Percentiles rank a stretch among this genome's conserved stretches.
Conservation (phyloP, 2,113 vertebrate genomes). For the Neogale vison region DNA sequence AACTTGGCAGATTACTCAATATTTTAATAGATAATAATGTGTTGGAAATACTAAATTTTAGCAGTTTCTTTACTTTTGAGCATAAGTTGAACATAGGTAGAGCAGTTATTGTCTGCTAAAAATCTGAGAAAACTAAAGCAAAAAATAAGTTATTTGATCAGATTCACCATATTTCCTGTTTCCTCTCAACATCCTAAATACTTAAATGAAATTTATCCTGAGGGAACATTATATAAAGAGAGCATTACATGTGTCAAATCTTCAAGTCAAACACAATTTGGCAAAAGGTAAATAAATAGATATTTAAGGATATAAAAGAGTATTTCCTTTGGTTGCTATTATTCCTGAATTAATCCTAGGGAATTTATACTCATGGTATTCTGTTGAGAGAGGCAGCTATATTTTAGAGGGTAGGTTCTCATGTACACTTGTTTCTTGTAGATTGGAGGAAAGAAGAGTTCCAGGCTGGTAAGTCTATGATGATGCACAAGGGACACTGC, state of each 20-base stretch:
- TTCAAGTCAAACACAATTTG: not conserved
- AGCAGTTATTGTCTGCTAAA: not conserved
- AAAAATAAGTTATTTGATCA: not conserved
- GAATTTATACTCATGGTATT: not conserved
- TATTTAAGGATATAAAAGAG: not conserved
- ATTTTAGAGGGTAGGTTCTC: not conserved
- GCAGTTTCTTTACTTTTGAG: not conserved
- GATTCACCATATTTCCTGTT: not conserved
- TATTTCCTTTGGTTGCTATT: not conserved
- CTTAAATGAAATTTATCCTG: not conserved
- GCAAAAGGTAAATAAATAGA: not conserved
- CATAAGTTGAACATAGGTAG: not conserved
- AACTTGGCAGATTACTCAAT: not conserved
- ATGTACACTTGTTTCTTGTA: not conserved
- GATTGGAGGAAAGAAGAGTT: constrained; percentile 29
- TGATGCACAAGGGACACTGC: not conserved
- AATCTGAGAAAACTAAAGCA: not conserved
- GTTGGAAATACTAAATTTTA: not conserved
- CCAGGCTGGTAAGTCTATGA: not conserved
- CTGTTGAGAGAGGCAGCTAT: not conserved
- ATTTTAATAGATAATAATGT: not conserved
- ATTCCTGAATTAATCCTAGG: not conserved
- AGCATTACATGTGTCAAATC: not conserved
- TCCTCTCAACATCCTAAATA: not conserved
- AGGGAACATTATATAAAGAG: not conserved